Conservation (phyloP, 2,113 vertebrate genomes). For the Rallus limicola region DNA sequence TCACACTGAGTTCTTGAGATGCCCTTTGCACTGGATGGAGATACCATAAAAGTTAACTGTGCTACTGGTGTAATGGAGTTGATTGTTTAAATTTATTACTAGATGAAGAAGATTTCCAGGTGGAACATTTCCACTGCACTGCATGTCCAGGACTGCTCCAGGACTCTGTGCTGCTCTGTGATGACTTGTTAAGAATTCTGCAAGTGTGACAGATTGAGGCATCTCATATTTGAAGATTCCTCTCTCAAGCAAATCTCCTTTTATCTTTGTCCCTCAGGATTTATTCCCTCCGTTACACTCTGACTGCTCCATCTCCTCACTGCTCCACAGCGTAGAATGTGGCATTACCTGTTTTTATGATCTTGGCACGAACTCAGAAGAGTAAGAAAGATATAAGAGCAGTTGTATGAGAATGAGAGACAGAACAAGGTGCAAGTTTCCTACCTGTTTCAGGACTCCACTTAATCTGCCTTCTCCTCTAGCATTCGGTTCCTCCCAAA, state of each 20-base stretch:
- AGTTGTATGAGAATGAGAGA: neutral
- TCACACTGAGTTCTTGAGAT: neutral
- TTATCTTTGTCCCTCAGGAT: conserved; percentile 29
- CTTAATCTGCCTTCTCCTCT: neutral
- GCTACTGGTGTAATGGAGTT: neutral
- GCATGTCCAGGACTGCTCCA: neutral
- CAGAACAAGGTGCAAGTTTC: neutral
- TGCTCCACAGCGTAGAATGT: neutral
- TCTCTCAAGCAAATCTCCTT: conserved; percentile 2
- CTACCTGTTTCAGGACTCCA: neutral
- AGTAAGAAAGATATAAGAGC: neutral
- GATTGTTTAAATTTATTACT: neutral
- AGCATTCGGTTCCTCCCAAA: neutral
- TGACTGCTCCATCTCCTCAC: neutral
- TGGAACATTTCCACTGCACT: neutral
- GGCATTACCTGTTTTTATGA: neutral
- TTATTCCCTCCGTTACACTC: conserved; percentile 28
- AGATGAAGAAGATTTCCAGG: neutral
- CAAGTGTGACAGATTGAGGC: neutral
- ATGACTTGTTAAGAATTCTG: neutral
- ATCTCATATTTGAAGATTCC: neutral
- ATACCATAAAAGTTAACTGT: neutral
- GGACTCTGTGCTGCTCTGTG: neutral
- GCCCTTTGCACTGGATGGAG: neutral
- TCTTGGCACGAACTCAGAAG: neutral